Conservation (phyloP, 2,113 vertebrate genomes). For the Pelecanoides urinatrix region DNA sequence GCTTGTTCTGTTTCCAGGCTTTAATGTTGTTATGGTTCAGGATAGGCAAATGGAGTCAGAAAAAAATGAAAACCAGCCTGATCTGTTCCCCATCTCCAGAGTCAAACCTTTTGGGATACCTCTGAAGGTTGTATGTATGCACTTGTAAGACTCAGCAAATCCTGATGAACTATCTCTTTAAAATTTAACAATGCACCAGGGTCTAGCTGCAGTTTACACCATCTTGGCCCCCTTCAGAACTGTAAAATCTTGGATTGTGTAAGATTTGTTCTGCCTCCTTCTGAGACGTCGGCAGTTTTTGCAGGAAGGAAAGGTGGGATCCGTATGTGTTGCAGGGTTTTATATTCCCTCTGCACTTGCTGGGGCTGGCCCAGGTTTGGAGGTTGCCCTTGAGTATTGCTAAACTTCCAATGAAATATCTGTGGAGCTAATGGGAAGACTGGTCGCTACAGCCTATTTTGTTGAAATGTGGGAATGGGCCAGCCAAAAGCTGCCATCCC, state of each 20-base stretch:
- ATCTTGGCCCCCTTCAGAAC: neutral
- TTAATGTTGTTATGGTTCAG: neutral
- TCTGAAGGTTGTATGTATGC: neutral
- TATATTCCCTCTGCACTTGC: neutral
- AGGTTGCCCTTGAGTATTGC: neutral
- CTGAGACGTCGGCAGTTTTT: neutral
- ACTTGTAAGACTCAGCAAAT: neutral
- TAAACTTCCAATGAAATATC: neutral
- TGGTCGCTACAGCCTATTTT: neutral
- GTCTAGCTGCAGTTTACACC: slow-evolving; percentile 5
- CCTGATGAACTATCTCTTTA: slow-evolving; percentile 7
- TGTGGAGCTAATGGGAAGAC: neutral
- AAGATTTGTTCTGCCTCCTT: neutral
- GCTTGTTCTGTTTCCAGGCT: neutral
- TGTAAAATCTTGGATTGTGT: slow-evolving; percentile 6
- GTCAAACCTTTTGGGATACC: neutral
- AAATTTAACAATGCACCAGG: slow-evolving; percentile 1
- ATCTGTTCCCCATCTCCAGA: neutral
- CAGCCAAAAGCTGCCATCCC: neutral
- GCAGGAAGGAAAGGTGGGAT: neutral
- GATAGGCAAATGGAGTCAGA: neutral
- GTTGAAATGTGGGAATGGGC: neutral
- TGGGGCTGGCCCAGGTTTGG: neutral
- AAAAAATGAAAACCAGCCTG: neutral
- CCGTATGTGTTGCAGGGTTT: neutral